Percentiles rank a stretch among this genome's conserved stretches.
Evolutionary conservation across 1,140 invertebrate genomes (phyloP).

Genomic region (Ips nitidus): DNA sequence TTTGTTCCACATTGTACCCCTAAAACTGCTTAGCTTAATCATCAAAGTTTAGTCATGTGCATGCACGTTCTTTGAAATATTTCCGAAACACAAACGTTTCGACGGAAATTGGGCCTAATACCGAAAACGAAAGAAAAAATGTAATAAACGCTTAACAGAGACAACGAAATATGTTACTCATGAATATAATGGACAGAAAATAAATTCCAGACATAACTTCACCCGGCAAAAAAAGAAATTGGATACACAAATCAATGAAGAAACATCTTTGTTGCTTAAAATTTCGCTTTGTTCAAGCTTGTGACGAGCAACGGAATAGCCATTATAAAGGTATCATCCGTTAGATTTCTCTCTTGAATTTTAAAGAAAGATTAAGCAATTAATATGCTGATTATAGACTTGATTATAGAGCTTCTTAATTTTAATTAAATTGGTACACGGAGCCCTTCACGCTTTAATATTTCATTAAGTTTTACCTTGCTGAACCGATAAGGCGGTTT

Average conservation of each 20-base stretch:
- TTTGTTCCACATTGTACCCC: slow-evolving; percentile 7
- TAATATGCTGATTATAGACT: slow-evolving; percentile 18
- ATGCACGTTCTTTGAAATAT: too few relatives aligned
- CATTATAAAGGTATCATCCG: too few relatives aligned
- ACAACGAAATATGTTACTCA: slow-evolving; percentile 32
- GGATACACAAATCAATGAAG: slow-evolving; percentile 30
- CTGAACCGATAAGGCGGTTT: slow-evolving; percentile 4
- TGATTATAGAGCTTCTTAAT: slow-evolving; percentile 12
- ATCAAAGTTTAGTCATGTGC: too few relatives aligned
- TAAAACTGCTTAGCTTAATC: too few relatives aligned
- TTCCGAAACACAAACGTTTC: slow-evolving; percentile 2
- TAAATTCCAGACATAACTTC: slow-evolving; percentile 28
- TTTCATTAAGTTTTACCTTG: slow-evolving; percentile 15
- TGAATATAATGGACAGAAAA: slow-evolving; percentile 31
- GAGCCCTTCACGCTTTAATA: slow-evolving; percentile 13
- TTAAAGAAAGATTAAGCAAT: slow-evolving; percentile 9
- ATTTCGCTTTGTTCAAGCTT: too few relatives aligned
- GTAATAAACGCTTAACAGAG: slow-evolving; percentile 31
- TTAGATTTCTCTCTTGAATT: not conserved
- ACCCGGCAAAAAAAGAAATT: slow-evolving; percentile 13
- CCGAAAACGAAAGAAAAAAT: slow-evolving; percentile 30
- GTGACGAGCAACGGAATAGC: too few relatives aligned
- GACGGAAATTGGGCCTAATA: slow-evolving; percentile 26
- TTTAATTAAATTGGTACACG: slow-evolving; percentile 20
- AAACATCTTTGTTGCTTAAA: not conserved